Conservation (phyloP, 2,113 vertebrate genomes). For the Rhea pennata region DNA sequence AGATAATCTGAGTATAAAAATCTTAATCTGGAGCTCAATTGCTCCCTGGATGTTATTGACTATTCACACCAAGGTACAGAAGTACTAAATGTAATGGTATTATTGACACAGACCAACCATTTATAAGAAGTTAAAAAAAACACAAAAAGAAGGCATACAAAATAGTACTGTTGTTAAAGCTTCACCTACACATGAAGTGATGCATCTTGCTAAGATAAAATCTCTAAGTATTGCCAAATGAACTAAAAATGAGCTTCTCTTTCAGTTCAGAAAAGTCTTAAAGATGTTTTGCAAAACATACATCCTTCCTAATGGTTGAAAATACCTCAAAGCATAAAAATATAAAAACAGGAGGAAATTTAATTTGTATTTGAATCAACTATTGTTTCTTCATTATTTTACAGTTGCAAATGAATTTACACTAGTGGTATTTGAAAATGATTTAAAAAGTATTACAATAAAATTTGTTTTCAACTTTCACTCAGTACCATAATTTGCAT, state of each 20-base stretch:
- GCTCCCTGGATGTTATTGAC: not conserved
- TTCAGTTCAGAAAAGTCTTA: not conserved
- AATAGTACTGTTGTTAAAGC: not conserved
- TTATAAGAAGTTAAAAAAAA: not conserved
- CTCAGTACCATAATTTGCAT: not conserved
- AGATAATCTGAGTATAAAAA: not conserved
- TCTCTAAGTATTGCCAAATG: not conserved
- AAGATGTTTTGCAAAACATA: not conserved
- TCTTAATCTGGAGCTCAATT: not conserved
- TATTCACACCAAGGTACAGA: not conserved
- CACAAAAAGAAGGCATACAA: not conserved
- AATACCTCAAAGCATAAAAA: not conserved
- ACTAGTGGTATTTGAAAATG: not conserved
- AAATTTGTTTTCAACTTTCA: not conserved
- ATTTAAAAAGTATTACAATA: not conserved
- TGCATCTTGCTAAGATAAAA: not conserved
- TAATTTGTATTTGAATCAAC: not conserved
- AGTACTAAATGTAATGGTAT: not conserved
- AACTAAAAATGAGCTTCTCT: not conserved
- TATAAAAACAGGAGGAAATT: not conserved
- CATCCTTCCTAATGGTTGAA: not conserved
- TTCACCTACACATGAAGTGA: not conserved
- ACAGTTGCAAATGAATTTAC: not conserved
- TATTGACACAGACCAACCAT: not conserved
- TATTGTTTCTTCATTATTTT: not conserved